These are phyloP conservation scores for Crocuta crocuta DNA, from an alignment of 2,113 vertebrate species.

Conservation along the genomic window DNA sequence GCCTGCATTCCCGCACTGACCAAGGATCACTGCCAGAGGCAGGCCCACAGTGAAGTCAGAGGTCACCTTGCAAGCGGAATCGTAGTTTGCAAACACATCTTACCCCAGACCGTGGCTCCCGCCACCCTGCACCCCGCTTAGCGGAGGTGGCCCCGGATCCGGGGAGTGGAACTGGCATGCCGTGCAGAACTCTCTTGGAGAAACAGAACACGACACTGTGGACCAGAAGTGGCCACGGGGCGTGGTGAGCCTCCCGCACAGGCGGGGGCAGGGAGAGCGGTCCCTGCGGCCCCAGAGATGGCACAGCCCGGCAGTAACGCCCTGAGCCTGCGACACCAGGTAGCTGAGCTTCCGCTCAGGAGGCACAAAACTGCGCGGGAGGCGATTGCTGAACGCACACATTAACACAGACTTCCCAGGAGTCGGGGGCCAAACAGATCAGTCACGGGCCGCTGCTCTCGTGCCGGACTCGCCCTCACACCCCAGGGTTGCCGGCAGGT, in stretches of 20 bases:
- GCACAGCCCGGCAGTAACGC: rapidly evolving
- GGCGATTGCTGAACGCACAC: background rate
- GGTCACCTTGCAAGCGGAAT: background rate
- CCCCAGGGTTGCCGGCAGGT: background rate
- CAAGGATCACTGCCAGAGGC: background rate
- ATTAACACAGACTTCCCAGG: background rate
- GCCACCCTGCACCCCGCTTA: too few relatives aligned
- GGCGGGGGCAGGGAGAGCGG: background rate
- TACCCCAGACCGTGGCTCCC: background rate
- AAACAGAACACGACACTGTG: background rate
- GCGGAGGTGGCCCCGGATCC: background rate
- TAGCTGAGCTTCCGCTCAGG: background rate
- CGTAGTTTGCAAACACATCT: rapidly evolving
- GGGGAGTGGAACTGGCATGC: background rate
- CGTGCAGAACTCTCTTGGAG: background rate
- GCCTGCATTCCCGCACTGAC: background rate
- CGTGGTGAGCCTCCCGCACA: rapidly evolving
- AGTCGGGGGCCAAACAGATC: background rate
- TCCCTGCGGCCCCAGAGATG: background rate
- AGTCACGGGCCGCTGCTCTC: background rate
- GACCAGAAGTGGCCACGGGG: background rate
- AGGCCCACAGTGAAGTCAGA: background rate
- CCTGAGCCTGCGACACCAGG: rapidly evolving
- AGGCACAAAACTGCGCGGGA: rapidly evolving
- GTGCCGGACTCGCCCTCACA: background rate